Base-by-base conservation (phyloP, 2,797 vertebrate species). In the Ctenopoma multispine region DNA sequence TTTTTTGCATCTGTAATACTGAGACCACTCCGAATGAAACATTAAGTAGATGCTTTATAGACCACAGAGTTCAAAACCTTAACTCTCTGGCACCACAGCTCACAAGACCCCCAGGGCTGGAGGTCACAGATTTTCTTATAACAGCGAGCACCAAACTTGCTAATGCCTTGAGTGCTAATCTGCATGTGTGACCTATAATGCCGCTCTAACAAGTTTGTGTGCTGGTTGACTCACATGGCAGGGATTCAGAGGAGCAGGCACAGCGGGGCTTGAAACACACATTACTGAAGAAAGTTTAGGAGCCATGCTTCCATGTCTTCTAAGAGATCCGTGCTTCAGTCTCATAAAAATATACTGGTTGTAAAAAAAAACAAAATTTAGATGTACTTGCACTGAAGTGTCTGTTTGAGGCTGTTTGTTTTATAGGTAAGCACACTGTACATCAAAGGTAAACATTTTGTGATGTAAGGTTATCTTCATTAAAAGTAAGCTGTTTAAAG, bases 221-320 rank as follows among this genome's bases (percentile, higher is more conserved):
- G 23, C 48, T 49, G 56, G 64, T 60, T 40, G 56, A 89, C 87
- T 90, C 89, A 92, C 91, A 87, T 87, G 84, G 82, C 80, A 74
- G 75, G 40, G 76, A 83, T 78, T 83, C 87, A 81, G 71, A 77
- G 76, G 65, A 15, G 48, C 63, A 36, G 60, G 48, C 57, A 50
- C 46, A 51, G 46, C 72, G 44, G 69, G 68, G 41, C 11, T 34
- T 50, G 72, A 69, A n/a, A 63, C 43, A 2, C 54, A 87, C 85
- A 87, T 88, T 57, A 4, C 55, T 2, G 54, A n/a, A 36, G 34
- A 44, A 44, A 15, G 4, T 63, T 27, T 3, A 17, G 44, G 40
- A 46, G 41, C 27, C 47, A 29, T 17, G 38, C 23, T 36, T 80
- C 77, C 62, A 59, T 40, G 48, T 66, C 49, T 12, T 63, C 76